Evolutionary conservation across 2,888 invertebrate species (phyloP).

Genomic region (Cyaniris semiargus): DNA sequence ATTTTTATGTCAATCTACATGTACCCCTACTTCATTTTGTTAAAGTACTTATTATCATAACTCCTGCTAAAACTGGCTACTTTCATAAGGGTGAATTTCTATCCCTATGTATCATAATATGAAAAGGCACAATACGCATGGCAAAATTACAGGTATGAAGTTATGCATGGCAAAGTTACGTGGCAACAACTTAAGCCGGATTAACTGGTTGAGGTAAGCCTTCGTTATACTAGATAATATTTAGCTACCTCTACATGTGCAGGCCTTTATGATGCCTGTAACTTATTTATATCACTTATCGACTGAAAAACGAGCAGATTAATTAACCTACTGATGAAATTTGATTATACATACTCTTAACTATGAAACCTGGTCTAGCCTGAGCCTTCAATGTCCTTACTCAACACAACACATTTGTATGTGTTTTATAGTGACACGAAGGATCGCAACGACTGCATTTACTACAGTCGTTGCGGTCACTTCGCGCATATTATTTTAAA

Average conservation of each 20-base stretch:
- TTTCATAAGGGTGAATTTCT: neutral
- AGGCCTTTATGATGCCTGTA: neutral
- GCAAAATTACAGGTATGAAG: neutral
- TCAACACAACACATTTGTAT: too few relatives aligned
- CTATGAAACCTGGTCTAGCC: too few relatives aligned
- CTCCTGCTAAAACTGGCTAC: neutral
- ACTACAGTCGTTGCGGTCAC: too few relatives aligned
- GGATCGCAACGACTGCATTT: too few relatives aligned
- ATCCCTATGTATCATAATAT: neutral
- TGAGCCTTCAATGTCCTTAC: too few relatives aligned
- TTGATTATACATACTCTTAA: too few relatives aligned
- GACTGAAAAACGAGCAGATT: neutral
- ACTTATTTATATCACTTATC: neutral
- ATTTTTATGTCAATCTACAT: neutral
- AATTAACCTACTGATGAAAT: too few relatives aligned
- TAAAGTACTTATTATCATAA: neutral
- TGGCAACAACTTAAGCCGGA: neutral
- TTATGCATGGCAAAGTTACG: neutral
- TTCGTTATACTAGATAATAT: neutral
- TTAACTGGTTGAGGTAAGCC: constrained; percentile 2
- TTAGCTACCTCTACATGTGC: neutral
- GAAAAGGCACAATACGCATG: neutral
- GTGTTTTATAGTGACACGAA: too few relatives aligned
- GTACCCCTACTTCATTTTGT: neutral
- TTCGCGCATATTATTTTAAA: too few relatives aligned